A percentile compares a stretch with the other conserved stretches of the same genome.
Evolutionary conservation across 64 coral and sea anemone genomes (phyloP).

Genomic region (Orbicella faveolata): DNA sequence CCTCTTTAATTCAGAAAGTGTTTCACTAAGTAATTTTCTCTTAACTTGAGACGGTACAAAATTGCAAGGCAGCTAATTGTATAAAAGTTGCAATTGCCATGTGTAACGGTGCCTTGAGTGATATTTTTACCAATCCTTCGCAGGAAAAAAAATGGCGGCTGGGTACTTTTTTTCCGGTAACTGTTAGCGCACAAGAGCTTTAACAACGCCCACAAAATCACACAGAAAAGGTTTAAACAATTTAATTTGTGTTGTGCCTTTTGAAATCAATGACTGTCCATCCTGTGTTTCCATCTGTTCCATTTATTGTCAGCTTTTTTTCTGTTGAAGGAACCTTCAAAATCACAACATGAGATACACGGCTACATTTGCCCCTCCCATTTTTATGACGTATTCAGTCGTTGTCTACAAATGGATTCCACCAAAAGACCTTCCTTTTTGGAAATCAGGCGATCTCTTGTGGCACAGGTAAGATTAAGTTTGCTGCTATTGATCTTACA

Average conservation of each 20-base stretch:
- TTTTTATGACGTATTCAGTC: slow-evolving; percentile 15
- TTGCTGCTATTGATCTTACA: not conserved
- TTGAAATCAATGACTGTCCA: not conserved
- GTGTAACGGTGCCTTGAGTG: no score
- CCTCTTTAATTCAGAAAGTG: no score
- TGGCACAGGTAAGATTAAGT: not conserved
- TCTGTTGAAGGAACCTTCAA: not conserved
- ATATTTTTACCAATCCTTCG: no score
- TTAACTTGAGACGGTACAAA: no score
- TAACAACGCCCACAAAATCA: no score
- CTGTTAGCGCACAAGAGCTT: no score
- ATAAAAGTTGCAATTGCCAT: no score
- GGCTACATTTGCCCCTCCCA: not conserved
- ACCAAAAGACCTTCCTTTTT: not conserved
- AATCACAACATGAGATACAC: not conserved
- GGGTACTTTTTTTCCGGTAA: no score
- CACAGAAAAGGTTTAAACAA: no score
- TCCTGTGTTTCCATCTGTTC: not conserved
- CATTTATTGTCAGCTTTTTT: not conserved
- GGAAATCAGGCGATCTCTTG: slow-evolving; percentile 18
- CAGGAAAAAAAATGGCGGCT: no score
- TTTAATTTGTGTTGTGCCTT: not conserved
- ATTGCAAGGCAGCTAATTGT: no score
- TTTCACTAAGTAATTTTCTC: no score
- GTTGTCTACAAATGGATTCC: not conserved